Percentiles rank a stretch among this genome's conserved stretches.
Evolutionary conservation across 2,888 invertebrate species (phyloP).

Genomic region (Ectemnius cavifrons): DNA sequence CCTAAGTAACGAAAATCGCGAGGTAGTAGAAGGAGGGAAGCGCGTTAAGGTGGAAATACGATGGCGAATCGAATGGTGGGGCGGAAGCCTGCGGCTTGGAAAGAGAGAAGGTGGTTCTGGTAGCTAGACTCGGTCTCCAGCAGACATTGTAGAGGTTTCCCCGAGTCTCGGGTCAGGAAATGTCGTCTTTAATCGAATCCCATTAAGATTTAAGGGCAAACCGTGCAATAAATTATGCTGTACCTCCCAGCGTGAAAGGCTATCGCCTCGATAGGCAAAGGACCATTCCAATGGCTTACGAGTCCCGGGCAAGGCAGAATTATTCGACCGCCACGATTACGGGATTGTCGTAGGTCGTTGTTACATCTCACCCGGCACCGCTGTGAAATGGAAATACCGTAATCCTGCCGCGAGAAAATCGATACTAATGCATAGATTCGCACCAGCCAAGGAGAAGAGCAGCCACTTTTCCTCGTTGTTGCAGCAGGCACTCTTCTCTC

Average conservation of each 20-base stretch:
- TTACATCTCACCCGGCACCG: slow-evolving; percentile 47
- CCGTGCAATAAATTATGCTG: slow-evolving; percentile 67
- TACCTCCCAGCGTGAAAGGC: slow-evolving; percentile 64
- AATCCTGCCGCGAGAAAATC: slow-evolving; percentile 44
- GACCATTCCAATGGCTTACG: slow-evolving; percentile 60
- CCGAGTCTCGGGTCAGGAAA: slow-evolving; percentile 60
- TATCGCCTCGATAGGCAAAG: slow-evolving; percentile 69
- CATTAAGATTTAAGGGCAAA: slow-evolving; percentile 71
- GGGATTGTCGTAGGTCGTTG: slow-evolving; percentile 58
- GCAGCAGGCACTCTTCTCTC: too few relatives aligned
- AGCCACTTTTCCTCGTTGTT: too few relatives aligned
- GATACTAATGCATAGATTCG: slow-evolving; percentile 18
- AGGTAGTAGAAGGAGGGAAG: slow-evolving; percentile 43
- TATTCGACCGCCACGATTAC: slow-evolving; percentile 59
- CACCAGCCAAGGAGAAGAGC: slow-evolving; percentile 11
- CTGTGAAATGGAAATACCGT: slow-evolving; percentile 49
- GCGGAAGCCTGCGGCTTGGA: slow-evolving; percentile 36
- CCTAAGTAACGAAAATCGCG: slow-evolving; percentile 41
- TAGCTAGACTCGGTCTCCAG: slow-evolving; percentile 22
- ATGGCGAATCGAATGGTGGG: slow-evolving; percentile 42
- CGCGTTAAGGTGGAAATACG: slow-evolving; percentile 60
- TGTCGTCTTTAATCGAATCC: slow-evolving; percentile 71
- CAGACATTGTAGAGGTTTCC: slow-evolving; percentile 56
- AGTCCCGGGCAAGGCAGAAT: slow-evolving; percentile 47
- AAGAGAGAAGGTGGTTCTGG: slow-evolving; percentile 23